Evolutionary conservation across 2,113 vertebrate species (phyloP), one percentile per base, ranked within the genome.

Genomic region (Leucoraja erinaceus): DNA sequence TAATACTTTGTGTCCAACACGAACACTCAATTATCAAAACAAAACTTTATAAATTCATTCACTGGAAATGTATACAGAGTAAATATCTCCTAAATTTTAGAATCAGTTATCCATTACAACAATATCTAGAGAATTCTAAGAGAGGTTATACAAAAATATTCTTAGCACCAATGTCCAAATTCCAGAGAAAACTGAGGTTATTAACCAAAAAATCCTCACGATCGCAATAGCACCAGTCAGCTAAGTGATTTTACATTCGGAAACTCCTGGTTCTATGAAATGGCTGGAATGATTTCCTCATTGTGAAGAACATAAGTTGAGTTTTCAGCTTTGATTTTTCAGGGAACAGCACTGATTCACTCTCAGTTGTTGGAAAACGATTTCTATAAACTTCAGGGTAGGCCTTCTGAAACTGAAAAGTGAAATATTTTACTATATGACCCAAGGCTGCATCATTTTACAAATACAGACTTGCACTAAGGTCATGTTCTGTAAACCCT

Each of bases 231-330:
- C 88, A 31, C 33, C 31, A n/a, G 61, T 70, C 31, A 90, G 18
- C 1, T 38, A 20, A 54, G 25, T 22, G 20, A 12, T 33, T 68
- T 95, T 95, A 98, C 96, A 97, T 97, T 2, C 97, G 95, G 94
- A 98, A 97, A 94, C 97, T 98, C 95, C 97, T 96, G 81, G 97
- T 98, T 95, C 97, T 97, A 93, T 97, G 96, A 96, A 98, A 98
- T 38, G 97, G 96, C 93, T 98, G 97, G 93, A 97, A 97, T 93
- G 97, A 96, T 72, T 96, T 97, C 96, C 95, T 98, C 14, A 98
- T 94, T 4, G 96, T 95, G 95, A 97, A 97, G 93, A 95, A 95
- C 88, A 97, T 94, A 91, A 97, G 94, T 78, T 97, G 96, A 54
- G 97, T 94, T 93, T 95, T 97, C 22, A 95, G 94, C 92, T 95